Conservation (phyloP, 64 coral and sea anemone species). For the Montipora efflorescens region DNA sequence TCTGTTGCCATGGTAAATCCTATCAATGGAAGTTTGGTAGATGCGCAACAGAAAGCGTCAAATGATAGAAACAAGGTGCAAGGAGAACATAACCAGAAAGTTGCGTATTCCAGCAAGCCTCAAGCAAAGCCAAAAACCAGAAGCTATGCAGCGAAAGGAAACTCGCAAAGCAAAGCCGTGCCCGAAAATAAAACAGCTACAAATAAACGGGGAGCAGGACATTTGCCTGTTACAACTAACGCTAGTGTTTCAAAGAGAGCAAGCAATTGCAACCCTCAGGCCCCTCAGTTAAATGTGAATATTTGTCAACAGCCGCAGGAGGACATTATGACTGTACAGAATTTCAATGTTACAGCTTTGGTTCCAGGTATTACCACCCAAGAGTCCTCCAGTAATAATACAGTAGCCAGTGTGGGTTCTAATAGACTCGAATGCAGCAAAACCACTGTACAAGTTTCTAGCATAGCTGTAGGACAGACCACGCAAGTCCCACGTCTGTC, state of each 20-base stretch:
- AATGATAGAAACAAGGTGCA: background rate
- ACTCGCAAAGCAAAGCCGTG: background rate
- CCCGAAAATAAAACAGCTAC: constrained; percentile 8
- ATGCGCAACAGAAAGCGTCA: background rate
- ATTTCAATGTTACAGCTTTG: constrained; percentile 80
- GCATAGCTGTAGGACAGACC: constrained; percentile 20
- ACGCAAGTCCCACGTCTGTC: constrained; percentile 60
- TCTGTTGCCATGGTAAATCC: background rate
- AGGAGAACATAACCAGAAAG: background rate
- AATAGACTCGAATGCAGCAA: constrained; percentile 29
- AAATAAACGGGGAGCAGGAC: constrained; percentile 24
- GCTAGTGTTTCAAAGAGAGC: constrained; percentile 2
- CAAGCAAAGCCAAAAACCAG: background rate
- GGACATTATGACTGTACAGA: constrained; percentile 85
- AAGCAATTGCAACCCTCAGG: background rate
- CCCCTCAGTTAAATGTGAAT: constrained; percentile 40
- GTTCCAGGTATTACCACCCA: constrained; percentile 82
- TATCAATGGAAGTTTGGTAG: background rate
- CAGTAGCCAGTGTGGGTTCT: background rate
- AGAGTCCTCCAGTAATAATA: constrained; percentile 8
- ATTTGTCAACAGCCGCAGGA: constrained; percentile 74
- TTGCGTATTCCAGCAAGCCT: background rate
- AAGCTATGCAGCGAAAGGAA: constrained; percentile 1
- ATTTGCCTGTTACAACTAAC: background rate
- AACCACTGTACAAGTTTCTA: constrained; percentile 2